phyloP scores from a whole-genome alignment of 2,113 vertebrate species.

The Hassar affinis region DNA sequence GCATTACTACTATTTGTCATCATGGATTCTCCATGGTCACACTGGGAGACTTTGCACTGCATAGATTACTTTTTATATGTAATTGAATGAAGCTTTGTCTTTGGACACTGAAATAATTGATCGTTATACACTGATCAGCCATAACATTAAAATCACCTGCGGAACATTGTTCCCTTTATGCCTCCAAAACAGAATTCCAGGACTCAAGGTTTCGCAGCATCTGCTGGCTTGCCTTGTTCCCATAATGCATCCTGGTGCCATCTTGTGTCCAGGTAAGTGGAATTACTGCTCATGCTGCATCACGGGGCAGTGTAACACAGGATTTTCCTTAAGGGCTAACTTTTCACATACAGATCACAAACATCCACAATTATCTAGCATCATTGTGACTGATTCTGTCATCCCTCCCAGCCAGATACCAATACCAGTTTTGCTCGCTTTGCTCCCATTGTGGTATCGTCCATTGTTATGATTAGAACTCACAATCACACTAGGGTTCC shows the following conservation, averaged over 20 bases:
- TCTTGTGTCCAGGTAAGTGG: too few relatives aligned
- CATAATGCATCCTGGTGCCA: too few relatives aligned
- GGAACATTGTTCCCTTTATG: too few relatives aligned
- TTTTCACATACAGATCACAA: neutral
- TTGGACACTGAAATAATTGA: neutral
- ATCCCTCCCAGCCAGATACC: neutral
- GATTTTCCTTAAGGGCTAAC: too few relatives aligned
- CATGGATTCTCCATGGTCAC: neutral
- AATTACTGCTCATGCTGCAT: too few relatives aligned
- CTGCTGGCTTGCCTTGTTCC: too few relatives aligned
- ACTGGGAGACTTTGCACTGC: neutral
- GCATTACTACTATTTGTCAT: neutral
- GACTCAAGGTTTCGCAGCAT: too few relatives aligned
- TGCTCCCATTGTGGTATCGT: neutral
- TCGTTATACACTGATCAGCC: too few relatives aligned
- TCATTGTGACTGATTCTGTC: neutral
- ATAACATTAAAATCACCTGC: too few relatives aligned
- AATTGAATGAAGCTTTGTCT: neutral
- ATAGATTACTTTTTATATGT: neutral
- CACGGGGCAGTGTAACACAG: too few relatives aligned
- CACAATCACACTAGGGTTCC: neutral
- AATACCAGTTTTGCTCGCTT: neutral
- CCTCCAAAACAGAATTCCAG: too few relatives aligned
- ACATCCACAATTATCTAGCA: neutral
- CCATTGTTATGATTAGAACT: neutral